Base-by-base conservation (phyloP, 92 coral and sea anemone genomes). In the Micromussa lordhowensis region DNA sequence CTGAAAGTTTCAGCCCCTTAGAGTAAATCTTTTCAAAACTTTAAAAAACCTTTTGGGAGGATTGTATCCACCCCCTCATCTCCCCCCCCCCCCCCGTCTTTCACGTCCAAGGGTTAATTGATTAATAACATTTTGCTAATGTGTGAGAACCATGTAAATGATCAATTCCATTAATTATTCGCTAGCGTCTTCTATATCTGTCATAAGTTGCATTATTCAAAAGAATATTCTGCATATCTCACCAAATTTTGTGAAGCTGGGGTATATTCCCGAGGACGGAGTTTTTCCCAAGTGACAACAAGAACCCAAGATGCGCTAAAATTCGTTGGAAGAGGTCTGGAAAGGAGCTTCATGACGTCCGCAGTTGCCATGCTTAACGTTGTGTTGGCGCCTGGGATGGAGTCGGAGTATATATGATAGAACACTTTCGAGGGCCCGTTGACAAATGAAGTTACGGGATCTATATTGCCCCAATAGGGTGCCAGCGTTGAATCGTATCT, bases 281-380 rank as follows among this genome's bases (percentile, higher is more conserved):
- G 64, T 2, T 79, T 66, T 49, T 8, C 71, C 92, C 92, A 89
- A 13, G 92, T 89, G 13, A 84, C 92, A 66, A 89, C 92, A 57
- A 90, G 81, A 13, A 85, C 85, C 92, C 92, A 90, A 29, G 92
- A 68, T 26, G 92, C 89, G 19, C 58, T 63, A 30, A 90, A 90
- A 22, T 31, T 49, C 71, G 91, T 88, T 72, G 87, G 75, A 34
- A 88, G 81, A 72, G 86, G 69, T 21, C 79, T 54, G 15, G 75
- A 40, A 13, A 80, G 51, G 8, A 88, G 81, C 40, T 29, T 81
- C 16, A 13, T 64, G 61, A 85, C 86, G 17, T 90, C 89, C 16
- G 54, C 26, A 31, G 89, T 69, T 28, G 90, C 92, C 38, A 69
- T 70, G 18, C 7, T 49, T 48, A 90, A 73, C 6, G 80, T 82